Evolutionary conservation across 2,113 vertebrate genomes (phyloP).

Genomic region (Arvicanthis niloticus): DNA sequence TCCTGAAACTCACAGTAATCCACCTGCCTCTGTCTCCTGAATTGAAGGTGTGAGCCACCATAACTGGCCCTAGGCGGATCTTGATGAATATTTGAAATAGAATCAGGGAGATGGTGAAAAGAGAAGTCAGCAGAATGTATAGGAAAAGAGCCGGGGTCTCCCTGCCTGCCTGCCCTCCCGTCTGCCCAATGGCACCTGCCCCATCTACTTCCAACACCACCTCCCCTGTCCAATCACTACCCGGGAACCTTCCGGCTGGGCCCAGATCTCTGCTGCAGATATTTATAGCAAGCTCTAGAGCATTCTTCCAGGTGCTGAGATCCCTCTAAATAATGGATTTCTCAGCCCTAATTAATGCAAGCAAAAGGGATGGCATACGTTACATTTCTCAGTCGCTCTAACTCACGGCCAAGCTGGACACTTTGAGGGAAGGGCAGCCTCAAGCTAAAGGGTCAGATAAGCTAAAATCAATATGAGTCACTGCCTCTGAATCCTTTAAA

Average conservation of each 20-base stretch:
- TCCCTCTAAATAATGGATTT: slow-evolving; percentile 81
- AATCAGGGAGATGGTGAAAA: neutral
- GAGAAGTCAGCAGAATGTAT: too few relatives aligned
- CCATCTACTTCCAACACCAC: too few relatives aligned
- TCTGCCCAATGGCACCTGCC: neutral
- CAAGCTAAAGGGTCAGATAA: slow-evolving; percentile 85
- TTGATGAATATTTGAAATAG: neutral
- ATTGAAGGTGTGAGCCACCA: neutral
- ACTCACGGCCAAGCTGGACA: slow-evolving; percentile 75
- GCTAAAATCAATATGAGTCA: slow-evolving; percentile 81
- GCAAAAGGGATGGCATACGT: slow-evolving; percentile 72
- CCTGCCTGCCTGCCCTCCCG: neutral
- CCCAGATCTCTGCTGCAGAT: neutral
- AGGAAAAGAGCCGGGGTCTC: accelerated
- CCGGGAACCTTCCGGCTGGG: neutral
- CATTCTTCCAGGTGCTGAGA: slow-evolving; percentile 45
- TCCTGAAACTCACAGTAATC: neutral
- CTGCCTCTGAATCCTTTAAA: slow-evolving; percentile 75
- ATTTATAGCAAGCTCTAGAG: neutral
- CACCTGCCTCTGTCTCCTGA: neutral
- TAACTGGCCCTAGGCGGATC: too few relatives aligned
- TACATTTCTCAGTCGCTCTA: slow-evolving; percentile 82
- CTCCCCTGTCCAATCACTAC: neutral
- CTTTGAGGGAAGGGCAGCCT: slow-evolving; percentile 83
- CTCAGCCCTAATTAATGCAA: slow-evolving; percentile 71